Evolutionary conservation across 2,888 invertebrate species (phyloP), one percentile per base, ranked within the genome.

Genomic region (Sinelater perroti): DNA sequence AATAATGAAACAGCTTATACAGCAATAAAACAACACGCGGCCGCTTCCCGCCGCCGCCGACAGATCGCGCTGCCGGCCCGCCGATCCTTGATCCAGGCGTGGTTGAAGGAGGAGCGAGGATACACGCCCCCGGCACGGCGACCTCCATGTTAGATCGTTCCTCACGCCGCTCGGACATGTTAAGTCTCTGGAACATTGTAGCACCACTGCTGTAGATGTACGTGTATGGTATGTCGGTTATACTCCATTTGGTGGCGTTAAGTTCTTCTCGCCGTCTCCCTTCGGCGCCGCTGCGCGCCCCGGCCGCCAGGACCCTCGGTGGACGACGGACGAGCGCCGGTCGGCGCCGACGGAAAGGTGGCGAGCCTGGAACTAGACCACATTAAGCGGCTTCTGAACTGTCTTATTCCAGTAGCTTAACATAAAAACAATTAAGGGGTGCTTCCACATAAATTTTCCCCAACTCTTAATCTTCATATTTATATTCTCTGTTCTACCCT

Each of bases 71-170:
- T 64, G 66, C 60, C 62, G 70, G 71, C 73, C 67, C 65, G 60
- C 63, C 61, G 65, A 62, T 64, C 60, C 56, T 55, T 55, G 52
- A 38, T 65, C 58, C 66, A 69, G 74, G 74, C 71, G 72, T 72
- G 67, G 65, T 64, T 59, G 61, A 65, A 64, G 73, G 76, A 70
- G 74, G 73, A 67, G 72, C 73, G 66, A 63, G 58, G 51, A 68
- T 72, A 47, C 69, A 70, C 72, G 73, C 73, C 73, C 70, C 67
- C 68, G 67, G 61, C 59, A 67, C 65, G 65, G 51, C 71, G 72
- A 75, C 76, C 76, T 76, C 76, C 77, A 77, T 77, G 76, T 76
- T 76, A 72, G 74, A 74, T 72, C 70, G 73, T 75, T 74, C 70
- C 71, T 71, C 61, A 60, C 62, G 55, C 54, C 54, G 60, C 57